Evolutionary conservation across 2,113 vertebrate genomes (phyloP).

Genomic region (Sylvietta virens): DNA sequence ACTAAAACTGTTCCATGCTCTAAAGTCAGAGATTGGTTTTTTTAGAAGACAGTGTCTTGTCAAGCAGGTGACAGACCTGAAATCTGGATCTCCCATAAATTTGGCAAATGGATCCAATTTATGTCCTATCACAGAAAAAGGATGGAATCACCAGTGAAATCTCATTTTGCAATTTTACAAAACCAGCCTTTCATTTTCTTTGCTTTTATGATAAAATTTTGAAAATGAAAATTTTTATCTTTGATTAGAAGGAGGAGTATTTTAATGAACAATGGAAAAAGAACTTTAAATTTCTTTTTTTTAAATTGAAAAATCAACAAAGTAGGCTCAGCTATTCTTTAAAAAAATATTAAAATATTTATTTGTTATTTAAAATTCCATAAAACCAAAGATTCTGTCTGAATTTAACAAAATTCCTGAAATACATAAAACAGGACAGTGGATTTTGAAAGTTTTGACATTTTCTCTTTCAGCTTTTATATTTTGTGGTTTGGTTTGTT

Average conservation of each 20-base stretch:
- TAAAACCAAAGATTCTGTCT: background rate
- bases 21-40: background rate
- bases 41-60: background rate
- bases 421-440: background rate
- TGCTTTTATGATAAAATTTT: background rate
- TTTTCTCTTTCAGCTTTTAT: background rate
- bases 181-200: background rate
- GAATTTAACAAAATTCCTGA: background rate
- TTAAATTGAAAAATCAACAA: background rate
- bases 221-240: background rate
- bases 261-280: background rate
- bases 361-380: background rate
- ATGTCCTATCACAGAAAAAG: background rate
- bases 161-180: background rate
- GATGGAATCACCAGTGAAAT: background rate
- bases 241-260: background rate
- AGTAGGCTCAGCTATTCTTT: background rate
- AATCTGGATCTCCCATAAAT: background rate
- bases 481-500: background rate
- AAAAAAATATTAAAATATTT: background rate
- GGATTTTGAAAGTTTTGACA: background rate
- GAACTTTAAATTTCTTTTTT: background rate
- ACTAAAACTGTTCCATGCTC: background rate
- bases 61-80: background rate
- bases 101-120: background rate